These are phyloP conservation scores for Melanotaenia maccullochi DNA, from an alignment of 2,797 vertebrate genomes.

Conservation along the genomic window DNA sequence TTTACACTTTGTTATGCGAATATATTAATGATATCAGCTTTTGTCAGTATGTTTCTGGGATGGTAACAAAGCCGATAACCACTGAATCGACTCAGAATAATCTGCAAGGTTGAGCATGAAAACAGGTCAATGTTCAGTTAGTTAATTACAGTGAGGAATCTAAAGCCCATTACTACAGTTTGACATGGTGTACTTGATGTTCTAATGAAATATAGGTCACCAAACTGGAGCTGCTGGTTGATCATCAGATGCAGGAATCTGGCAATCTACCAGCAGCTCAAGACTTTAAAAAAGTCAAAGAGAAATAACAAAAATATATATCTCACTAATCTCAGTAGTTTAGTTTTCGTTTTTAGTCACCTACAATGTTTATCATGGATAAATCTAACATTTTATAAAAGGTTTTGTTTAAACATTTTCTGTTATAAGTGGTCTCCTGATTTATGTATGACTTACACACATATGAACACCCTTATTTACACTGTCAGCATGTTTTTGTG, in stretches of 20 bases:
- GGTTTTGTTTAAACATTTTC: neutral
- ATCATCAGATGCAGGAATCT: too few species aligned
- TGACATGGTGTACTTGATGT: neutral
- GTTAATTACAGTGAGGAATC: conserved; percentile 7
- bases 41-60: neutral
- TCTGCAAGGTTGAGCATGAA: neutral
- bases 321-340: too few species aligned
- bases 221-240: too few species aligned
- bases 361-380: too few species aligned
- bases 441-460: neutral
- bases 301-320: neutral
- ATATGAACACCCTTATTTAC: neutral
- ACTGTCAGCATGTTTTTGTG: neutral
- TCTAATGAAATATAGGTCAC: neutral
- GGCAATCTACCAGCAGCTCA: too few species aligned
- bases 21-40: neutral
- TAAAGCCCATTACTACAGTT: neutral
- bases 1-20: conserved; percentile 4
- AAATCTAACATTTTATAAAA: too few species aligned
- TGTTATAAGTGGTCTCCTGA: neutral
- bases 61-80: neutral
- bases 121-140: neutral
- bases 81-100: neutral
- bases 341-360: too few species aligned
- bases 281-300: neutral